Evolutionary conservation across 2,888 invertebrate species (phyloP).

Genomic region (Apamea crenata): DNA sequence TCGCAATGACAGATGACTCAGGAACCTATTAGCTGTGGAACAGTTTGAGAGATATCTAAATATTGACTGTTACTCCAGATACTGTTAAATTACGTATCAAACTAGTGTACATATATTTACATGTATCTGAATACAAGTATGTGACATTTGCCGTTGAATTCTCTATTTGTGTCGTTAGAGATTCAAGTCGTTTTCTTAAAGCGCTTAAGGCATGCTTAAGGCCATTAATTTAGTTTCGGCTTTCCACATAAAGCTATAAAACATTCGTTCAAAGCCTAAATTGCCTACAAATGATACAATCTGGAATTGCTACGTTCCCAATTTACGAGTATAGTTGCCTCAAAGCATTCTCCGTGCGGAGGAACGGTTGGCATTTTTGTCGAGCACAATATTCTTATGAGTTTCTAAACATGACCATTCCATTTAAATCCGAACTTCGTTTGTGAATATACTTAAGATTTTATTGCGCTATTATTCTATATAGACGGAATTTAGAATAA

Average conservation of each 20-base stretch:
- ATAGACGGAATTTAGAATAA: conserved; percentile 73
- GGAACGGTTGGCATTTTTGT: conserved; percentile 83
- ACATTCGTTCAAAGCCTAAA: conserved; percentile 79
- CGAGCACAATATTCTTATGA: conserved; percentile 83
- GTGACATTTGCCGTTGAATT: conserved; percentile 43
- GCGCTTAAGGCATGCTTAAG: conserved; percentile 38
- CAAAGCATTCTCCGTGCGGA: conserved; percentile 81
- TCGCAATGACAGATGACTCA: conserved; percentile 82
- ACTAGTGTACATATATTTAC: conserved; percentile 51
- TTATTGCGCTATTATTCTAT: conserved; percentile 83
- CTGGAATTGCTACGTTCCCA: conserved; percentile 80
- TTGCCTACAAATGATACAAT: conserved; percentile 84
- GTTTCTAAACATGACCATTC: conserved; percentile 87
- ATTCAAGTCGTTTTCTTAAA: conserved; percentile 45
- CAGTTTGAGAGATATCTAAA: conserved; percentile 69
- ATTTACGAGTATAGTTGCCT: conserved; percentile 83
- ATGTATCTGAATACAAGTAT: conserved; percentile 47
- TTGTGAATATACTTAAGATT: conserved; percentile 81
- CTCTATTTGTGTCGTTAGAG: conserved; percentile 16
- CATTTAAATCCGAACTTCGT: conserved; percentile 81
- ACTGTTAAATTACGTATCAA: conserved; percentile 60
- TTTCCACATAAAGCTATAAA: conserved; percentile 75
- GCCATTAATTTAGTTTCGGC: conserved; percentile 53
- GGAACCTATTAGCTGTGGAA: conserved; percentile 70
- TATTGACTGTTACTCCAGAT: conserved; percentile 69